A percentile compares a stretch with the other conserved stretches of the same genome.
These are phyloP conservation scores for Psammodynastes pulverulentus DNA, from an alignment of 2,113 vertebrate species.

Conservation along the genomic window DNA sequence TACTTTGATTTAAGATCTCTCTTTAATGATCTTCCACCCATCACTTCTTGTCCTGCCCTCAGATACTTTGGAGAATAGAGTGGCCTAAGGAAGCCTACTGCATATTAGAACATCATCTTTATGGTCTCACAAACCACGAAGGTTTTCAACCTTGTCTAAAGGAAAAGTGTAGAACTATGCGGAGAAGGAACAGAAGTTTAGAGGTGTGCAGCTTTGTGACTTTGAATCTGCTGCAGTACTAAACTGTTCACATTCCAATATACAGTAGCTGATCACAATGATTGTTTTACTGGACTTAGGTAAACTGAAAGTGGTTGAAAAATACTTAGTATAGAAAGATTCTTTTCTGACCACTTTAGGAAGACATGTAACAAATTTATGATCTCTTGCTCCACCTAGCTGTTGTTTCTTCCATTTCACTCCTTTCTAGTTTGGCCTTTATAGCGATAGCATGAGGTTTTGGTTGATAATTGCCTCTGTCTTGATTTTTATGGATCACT, in stretches of 20 bases:
- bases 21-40: not conserved
- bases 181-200: not conserved
- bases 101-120: not conserved
- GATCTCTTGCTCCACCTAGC: constrained; percentile 31
- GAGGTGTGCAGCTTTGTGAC: not conserved
- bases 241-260: not conserved
- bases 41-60: not conserved
- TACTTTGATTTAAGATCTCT: not conserved
- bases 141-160: not conserved
- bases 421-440: not conserved
- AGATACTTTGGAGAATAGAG: not conserved
- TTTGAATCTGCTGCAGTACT: not conserved
- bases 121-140: not conserved
- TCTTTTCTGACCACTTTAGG: not conserved
- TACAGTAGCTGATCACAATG: not conserved
- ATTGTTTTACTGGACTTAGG: not conserved
- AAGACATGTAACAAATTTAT: not conserved
- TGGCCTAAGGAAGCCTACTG: not conserved
- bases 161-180: not conserved
- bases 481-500: constrained; percentile 21
- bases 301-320: not conserved
- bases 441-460: too few relatives aligned
- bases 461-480: not conserved
- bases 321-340: not conserved
- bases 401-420: constrained; percentile 2